Percentiles rank a stretch among this genome's conserved stretches.
Conservation (phyloP, 2,113 vertebrate species). For the Pituophis catenifer region DNA sequence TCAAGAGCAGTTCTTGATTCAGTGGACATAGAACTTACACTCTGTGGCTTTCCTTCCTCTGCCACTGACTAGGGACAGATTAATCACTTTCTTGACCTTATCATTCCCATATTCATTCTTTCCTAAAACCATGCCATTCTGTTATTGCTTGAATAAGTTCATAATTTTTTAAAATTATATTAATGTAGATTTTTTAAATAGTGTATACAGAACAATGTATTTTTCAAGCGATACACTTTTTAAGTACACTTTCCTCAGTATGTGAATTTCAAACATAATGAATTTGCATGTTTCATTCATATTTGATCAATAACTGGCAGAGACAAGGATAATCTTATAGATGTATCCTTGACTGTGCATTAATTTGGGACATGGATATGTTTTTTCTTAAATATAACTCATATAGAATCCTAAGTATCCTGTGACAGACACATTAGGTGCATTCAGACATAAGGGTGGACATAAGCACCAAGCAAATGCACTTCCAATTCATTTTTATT, state of each 20-base stretch:
- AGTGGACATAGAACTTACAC: neutral
- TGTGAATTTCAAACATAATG: neutral
- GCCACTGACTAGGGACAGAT: neutral
- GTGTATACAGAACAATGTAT: neutral
- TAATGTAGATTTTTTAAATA: neutral
- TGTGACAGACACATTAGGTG: neutral
- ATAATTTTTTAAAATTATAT: neutral
- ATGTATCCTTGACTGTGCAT: neutral
- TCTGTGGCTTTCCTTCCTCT: neutral
- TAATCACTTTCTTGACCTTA: neutral
- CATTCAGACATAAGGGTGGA: neutral
- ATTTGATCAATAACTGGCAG: neutral
- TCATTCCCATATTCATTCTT: neutral
- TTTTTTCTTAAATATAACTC: neutral
- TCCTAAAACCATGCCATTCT: neutral
- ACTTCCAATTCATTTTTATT: neutral
- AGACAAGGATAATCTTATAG: neutral
- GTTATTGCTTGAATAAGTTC: neutral
- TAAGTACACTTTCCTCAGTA: neutral
- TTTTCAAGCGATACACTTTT: neutral
- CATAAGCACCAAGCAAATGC: neutral
- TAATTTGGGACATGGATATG: neutral
- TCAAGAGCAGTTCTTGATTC: constrained; percentile 13
- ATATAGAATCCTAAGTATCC: neutral
- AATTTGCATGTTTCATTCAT: neutral